A percentile compares a stretch with the other conserved stretches of the same genome.
Conservation (phyloP, 2,888 invertebrate genomes). For the Emesis castigata region DNA sequence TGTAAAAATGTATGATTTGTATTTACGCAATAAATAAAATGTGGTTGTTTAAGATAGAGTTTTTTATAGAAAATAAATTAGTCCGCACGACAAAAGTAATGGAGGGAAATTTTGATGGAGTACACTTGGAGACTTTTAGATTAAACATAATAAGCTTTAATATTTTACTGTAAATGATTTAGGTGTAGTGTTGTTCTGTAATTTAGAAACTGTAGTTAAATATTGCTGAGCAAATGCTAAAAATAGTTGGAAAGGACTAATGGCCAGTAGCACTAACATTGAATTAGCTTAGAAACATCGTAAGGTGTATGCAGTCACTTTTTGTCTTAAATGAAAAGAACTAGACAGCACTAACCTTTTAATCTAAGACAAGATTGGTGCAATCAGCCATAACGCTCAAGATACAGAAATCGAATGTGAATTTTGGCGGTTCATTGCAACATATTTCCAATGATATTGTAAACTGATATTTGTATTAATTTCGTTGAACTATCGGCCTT, state of each 20-base stretch:
- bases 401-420: too few species aligned
- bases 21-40: not conserved
- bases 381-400: too few species aligned
- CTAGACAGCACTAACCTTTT: too few species aligned
- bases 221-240: not conserved
- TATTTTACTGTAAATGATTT: slow-evolving; percentile 65
- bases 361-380: too few species aligned
- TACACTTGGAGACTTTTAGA: slow-evolving; percentile 33
- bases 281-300: too few species aligned
- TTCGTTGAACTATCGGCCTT: too few species aligned
- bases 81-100: not conserved
- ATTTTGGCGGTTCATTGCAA: too few species aligned
- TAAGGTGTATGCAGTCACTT: too few species aligned
- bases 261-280: too few species aligned
- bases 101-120: not conserved
- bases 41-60: not conserved
- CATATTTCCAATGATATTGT: too few species aligned
- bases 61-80: not conserved
- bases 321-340: too few species aligned
- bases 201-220: not conserved
- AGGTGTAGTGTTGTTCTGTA: not conserved
- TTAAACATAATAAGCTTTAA: slow-evolving; percentile 74
- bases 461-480: too few species aligned
- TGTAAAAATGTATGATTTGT: slow-evolving; percentile 72
- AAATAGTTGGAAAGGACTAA: not conserved